Base-by-base conservation (phyloP, 2,888 invertebrate genomes). In the Philaethria dido region DNA sequence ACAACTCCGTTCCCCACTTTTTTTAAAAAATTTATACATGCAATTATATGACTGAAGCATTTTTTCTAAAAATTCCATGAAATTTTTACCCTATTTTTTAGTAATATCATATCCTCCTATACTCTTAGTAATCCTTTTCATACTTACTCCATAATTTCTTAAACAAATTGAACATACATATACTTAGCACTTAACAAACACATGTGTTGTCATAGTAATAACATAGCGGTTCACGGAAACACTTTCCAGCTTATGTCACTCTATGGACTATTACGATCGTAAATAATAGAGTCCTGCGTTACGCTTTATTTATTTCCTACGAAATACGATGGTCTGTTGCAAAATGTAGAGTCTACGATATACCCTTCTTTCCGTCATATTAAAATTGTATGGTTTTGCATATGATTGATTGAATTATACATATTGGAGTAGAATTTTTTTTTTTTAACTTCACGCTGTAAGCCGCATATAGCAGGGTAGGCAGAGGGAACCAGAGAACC, bases 191-290 rank as follows among this genome's bases (percentile, higher is more conserved):
- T 25, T 42, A 57, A 57, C 57, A 57, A 57, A 25, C 57, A 42
- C 57, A 20, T 14, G 22, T 52, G 52, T 50, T 39, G 52, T 62
- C 52, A 60, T 45, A n/a, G 0, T 57, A 57, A 57, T 57, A 42
- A 25, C 5, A 42, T 8, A 55, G 57, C 16, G n/a, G 14, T 62
- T 57, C 50, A 18, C 66, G 64, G 69, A 69, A 70, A 45, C 48
- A 44, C 57, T 64, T 69, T 66, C 62, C 63, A 55, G 63, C 50
- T 66, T 59, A 66, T 69, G 69, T 66, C 69, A 69, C 54, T 29
- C 45, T 47, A 60, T 52, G 66, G 66, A 25, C 39, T 33, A 25
- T 54, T 13, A 18, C 44, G 22, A 44, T 52, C 47, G 54, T 54
- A 57, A 59, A 45, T 62, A 22, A 22, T 55, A 29, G 22, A 16